phyloP scores from a whole-genome alignment of 2,113 vertebrate species.

The Proterorhinus semilunaris region DNA sequence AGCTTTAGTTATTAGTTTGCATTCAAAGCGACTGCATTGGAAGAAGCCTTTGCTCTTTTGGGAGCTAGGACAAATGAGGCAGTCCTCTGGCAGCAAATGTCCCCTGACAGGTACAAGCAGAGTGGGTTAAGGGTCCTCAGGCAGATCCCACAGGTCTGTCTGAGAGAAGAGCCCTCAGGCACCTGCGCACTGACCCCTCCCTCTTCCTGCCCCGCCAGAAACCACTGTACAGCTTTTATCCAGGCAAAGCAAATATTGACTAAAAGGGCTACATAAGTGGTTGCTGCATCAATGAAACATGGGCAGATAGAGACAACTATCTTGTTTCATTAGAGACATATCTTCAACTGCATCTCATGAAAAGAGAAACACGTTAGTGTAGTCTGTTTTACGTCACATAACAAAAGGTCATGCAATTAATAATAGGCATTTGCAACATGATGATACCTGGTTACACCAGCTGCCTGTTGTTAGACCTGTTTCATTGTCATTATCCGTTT shows the following conservation, averaged over 20 bases:
- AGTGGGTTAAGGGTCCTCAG: slow-evolving; percentile 58
- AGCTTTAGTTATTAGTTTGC: slow-evolving; percentile 12
- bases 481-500: slow-evolving; percentile 28
- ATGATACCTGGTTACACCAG: slow-evolving; percentile 21
- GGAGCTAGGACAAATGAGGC: slow-evolving; percentile 55
- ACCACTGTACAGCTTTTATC: slow-evolving; percentile 11
- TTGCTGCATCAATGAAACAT: slow-evolving; percentile 5
- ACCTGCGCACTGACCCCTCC: slow-evolving; percentile 44
- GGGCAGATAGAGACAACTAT: slow-evolving; percentile 8
- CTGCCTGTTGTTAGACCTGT: slow-evolving; percentile 29
- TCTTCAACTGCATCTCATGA: neutral
- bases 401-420: neutral
- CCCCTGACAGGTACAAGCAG: slow-evolving; percentile 70
- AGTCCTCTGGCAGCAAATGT: slow-evolving; percentile 57
- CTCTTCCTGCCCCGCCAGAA: slow-evolving; percentile 13
- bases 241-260: slow-evolving; percentile 38
- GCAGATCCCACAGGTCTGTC: slow-evolving; percentile 49
- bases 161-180: slow-evolving; percentile 56
- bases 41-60: slow-evolving; percentile 28
- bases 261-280: slow-evolving; percentile 15
- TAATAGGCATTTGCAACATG: slow-evolving; percentile 1
- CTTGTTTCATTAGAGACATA: neutral
- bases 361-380: slow-evolving; percentile 23
- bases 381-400: neutral
- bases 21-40: slow-evolving; percentile 13